Conservation (phyloP, 2,113 vertebrate species). For the Taurulus bubalis region DNA sequence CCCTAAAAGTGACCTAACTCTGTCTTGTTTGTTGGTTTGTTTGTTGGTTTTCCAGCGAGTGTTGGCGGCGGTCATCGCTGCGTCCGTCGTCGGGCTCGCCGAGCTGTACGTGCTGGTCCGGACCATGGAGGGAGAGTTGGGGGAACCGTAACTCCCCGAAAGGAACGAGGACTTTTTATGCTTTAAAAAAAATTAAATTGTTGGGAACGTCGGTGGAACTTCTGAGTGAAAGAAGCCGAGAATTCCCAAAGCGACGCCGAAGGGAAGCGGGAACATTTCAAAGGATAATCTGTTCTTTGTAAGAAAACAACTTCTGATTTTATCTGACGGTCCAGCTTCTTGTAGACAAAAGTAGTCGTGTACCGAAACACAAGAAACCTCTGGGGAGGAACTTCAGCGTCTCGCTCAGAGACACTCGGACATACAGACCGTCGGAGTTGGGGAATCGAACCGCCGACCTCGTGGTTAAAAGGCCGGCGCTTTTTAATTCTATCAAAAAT, state of each 20-base stretch:
- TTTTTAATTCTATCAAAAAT: background rate
- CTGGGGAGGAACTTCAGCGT: background rate
- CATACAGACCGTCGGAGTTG: background rate
- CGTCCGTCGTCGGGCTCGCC: slow-evolving; percentile 95
- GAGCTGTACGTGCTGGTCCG: slow-evolving; percentile 96
- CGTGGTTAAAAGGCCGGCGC: background rate
- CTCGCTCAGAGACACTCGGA: background rate
- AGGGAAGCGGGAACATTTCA: background rate
- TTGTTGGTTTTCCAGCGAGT: slow-evolving; percentile 81
- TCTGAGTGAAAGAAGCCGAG: background rate
- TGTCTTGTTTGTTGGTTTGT: too few relatives aligned
- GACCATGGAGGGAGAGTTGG: slow-evolving; percentile 93
- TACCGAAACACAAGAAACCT: background rate
- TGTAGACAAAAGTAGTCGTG: background rate
- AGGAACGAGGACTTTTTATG: background rate
- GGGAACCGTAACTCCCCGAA: slow-evolving; percentile 83
- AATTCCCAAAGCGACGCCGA: background rate
- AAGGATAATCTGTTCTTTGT: background rate
- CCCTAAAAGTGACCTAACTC: background rate
- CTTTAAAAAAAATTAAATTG: background rate
- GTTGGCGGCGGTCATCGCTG: slow-evolving; percentile 90
- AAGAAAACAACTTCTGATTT: too few relatives aligned
- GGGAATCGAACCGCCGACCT: background rate
- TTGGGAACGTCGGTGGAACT: background rate
- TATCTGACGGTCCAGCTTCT: slow-evolving; percentile 24